A percentile compares a stretch with the other conserved stretches of the same genome.
Evolutionary conservation across 2,113 vertebrate species (phyloP).

Genomic region (Oenanthe melanoleuca): DNA sequence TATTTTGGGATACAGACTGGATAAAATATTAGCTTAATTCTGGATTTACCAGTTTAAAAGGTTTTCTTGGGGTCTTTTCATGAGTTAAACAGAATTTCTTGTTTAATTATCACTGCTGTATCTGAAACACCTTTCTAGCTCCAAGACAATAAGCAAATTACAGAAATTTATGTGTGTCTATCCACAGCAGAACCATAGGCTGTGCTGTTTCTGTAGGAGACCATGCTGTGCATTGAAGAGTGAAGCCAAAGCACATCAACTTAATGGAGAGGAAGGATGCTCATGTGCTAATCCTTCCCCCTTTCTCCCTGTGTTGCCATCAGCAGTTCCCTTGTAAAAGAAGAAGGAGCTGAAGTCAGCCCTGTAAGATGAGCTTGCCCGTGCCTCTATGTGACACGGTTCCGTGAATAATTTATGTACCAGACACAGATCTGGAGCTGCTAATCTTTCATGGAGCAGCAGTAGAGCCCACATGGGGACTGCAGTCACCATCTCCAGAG

Average conservation of each 20-base stretch:
- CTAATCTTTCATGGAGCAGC: conserved; percentile 22
- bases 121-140: background rate
- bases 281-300: background rate
- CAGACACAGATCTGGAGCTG: background rate
- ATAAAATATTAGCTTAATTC: background rate
- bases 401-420: conserved; percentile 47
- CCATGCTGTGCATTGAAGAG: background rate
- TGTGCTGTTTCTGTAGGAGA: background rate
- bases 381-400: background rate
- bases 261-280: conserved; percentile 41
- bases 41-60: background rate
- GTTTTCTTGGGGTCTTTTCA: background rate
- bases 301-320: background rate
- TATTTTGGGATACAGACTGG: background rate
- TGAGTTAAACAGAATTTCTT: background rate
- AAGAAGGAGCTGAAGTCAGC: background rate
- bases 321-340: conserved; percentile 6
- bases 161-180: background rate
- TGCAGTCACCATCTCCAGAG: background rate
- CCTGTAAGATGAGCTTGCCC: background rate
- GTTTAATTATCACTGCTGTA: background rate
- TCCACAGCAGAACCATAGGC: background rate
- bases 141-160: background rate
- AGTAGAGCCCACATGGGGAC: background rate
- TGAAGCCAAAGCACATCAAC: conserved; percentile 16